These are phyloP conservation scores for Microcebus murinus DNA, from an alignment of 2,113 vertebrate genomes.

Conservation along the genomic window DNA sequence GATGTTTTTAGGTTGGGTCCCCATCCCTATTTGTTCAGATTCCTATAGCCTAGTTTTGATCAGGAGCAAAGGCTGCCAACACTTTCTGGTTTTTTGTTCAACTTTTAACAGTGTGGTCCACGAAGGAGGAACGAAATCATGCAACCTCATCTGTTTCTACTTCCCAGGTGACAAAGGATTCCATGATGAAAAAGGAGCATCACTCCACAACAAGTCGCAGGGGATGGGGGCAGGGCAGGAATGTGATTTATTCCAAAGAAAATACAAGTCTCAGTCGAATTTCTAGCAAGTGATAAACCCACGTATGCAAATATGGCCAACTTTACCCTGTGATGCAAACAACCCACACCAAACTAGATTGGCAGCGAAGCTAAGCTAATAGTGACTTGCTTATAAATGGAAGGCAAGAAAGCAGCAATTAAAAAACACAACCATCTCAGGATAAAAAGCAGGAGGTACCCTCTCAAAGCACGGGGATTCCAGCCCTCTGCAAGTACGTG, in stretches of 20 bases:
- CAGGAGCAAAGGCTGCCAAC: no score
- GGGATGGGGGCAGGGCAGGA: accelerated
- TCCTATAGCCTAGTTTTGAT: not conserved
- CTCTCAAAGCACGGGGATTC: not conserved
- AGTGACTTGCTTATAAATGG: not conserved
- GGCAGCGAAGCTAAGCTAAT: not conserved
- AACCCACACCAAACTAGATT: no score
- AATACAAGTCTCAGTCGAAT: not conserved
- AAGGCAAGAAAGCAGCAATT: not conserved
- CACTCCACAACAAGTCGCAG: not conserved
- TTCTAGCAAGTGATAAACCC: not conserved
- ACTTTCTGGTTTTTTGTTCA: not conserved
- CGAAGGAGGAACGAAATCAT: not conserved
- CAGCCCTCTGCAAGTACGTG: accelerated
- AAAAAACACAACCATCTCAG: not conserved
- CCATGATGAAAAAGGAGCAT: not conserved
- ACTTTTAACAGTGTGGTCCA: not conserved
- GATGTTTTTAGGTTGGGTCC: accelerated
- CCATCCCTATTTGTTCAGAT: accelerated
- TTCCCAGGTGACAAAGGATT: not conserved
- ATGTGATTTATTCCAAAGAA: not conserved
- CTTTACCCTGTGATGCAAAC: not conserved
- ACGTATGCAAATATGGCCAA: not conserved
- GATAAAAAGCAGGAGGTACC: no score
- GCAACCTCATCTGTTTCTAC: not conserved